These are phyloP conservation scores for Cyanistes caeruleus DNA, from an alignment of 2,113 vertebrate genomes.

Conservation along the genomic window DNA sequence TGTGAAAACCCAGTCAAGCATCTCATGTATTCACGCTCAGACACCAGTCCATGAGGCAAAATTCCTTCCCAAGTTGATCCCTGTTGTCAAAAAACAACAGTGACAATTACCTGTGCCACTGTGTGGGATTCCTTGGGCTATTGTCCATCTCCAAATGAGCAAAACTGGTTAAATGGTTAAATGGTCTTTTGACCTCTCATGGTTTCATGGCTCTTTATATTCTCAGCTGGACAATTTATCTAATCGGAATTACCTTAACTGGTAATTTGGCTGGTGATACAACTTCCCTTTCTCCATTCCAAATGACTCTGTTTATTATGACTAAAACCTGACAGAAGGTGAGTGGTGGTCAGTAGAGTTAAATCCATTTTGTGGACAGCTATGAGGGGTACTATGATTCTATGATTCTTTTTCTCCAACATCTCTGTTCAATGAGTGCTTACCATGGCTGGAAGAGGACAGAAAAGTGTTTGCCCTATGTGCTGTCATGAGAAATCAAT, in stretches of 20 bases:
- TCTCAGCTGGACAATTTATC: neutral
- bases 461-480: rapidly evolving
- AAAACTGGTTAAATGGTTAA: neutral
- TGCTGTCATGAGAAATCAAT: neutral
- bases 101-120: neutral
- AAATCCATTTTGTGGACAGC: neutral
- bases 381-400: rapidly evolving
- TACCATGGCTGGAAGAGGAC: neutral
- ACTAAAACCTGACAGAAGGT: too few relatives aligned
- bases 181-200: neutral
- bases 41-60: rapidly evolving
- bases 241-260: neutral
- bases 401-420: neutral
- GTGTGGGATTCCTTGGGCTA: neutral
- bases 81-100: neutral
- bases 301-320: neutral
- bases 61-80: neutral
- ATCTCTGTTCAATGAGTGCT: neutral
- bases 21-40: neutral
- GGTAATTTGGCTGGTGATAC: neutral
- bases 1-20: neutral
- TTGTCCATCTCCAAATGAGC: neutral
- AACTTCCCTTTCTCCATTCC: neutral
- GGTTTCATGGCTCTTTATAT: neutral
- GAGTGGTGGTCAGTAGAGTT: neutral